Base-by-base conservation (phyloP, 2,797 vertebrate genomes). In the Todus mexicanus region DNA sequence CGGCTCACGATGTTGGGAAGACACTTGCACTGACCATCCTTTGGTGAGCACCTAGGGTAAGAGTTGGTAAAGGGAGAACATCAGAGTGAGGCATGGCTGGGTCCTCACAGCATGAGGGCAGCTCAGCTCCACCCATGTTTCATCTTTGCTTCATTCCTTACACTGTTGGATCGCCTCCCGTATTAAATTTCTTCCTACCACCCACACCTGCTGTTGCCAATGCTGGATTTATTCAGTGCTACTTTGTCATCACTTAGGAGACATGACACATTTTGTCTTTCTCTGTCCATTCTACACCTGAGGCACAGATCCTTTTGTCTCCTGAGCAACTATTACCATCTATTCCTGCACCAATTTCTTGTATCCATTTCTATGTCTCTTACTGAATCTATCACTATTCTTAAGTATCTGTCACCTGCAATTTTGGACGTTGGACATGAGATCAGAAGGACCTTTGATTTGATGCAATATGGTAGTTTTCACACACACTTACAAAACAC, bases 11-110 rank as follows among this genome's bases (percentile, higher is more conserved):
- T 95, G 84, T 99, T 98, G 35, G 98, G 98, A 69, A 97, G 97
- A 94, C 98, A 99, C 15, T 97, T 90, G 93, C 98, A 99, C 78
- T 98, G 98, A 43, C 98, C 98, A 0, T 98, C 97, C 27, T 93
- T 83, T 3, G 95, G 79, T 9, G 97, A 97, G 87, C 98, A 99
- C 74, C 98, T 99, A 50, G 5, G 3, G 64, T 79, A 59, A 89
- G 51, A 61, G 60, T 43, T 56, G 71, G 65, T 16, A 74, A 74
- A 10, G 5, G 6, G 21, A 50, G 42, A 20, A 33, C 1, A 3
- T 69, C 38, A 89, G 48, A 61, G 35, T 3, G 11, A 1, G 3
- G 21, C 45, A 68, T 18, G 35, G 33, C 29, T 33, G 64, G 68
- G 27, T 57, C 21, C 26, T 90, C 69, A 38, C 23, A 71, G 60